Evolutionary conservation across 2,888 invertebrate species (phyloP).

Genomic region (Ferdinandea cuprea): DNA sequence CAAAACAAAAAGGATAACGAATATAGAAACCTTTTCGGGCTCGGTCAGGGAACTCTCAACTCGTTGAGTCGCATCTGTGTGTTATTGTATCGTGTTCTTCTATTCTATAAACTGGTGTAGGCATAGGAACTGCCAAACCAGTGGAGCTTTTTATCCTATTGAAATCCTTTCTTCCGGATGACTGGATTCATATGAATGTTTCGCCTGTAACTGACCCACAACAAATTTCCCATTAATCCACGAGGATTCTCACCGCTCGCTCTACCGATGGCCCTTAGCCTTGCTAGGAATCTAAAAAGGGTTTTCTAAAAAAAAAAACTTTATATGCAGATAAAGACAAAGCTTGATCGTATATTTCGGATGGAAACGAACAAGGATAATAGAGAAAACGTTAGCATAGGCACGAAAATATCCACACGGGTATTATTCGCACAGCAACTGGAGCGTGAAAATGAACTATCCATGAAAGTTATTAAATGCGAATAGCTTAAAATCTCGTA

Average conservation of each 20-base stretch:
- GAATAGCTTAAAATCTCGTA: too few relatives aligned
- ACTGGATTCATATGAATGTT: slow-evolving; percentile 54
- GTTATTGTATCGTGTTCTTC: slow-evolving; percentile 31
- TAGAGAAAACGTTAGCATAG: not conserved
- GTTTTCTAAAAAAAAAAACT: slow-evolving; percentile 4
- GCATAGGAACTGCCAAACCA: not conserved
- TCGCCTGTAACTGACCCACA: slow-evolving; percentile 54
- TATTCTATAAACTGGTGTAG: not conserved
- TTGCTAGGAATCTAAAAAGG: slow-evolving; percentile 3
- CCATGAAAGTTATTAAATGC: too few relatives aligned
- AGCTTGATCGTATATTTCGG: slow-evolving; percentile 6
- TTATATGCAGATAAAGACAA: too few relatives aligned
- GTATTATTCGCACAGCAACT: too few relatives aligned
- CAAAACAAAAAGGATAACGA: slow-evolving; percentile 40
- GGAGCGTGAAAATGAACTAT: too few relatives aligned
- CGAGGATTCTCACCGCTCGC: slow-evolving; percentile 13
- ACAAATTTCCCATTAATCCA: slow-evolving; percentile 59
- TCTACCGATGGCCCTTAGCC: not conserved
- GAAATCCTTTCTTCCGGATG: slow-evolving; percentile 60
- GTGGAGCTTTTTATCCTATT: slow-evolving; percentile 38
- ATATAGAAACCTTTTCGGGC: too few relatives aligned
- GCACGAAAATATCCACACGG: not conserved
- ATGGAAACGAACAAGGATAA: slow-evolving; percentile 2
- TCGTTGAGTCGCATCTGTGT: slow-evolving; percentile 16
- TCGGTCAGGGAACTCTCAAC: slow-evolving; percentile 22